Percentiles rank a stretch among this genome's conserved stretches.
Conservation (phyloP, 2,888 invertebrate genomes). For the Embidobia sp. region DNA sequence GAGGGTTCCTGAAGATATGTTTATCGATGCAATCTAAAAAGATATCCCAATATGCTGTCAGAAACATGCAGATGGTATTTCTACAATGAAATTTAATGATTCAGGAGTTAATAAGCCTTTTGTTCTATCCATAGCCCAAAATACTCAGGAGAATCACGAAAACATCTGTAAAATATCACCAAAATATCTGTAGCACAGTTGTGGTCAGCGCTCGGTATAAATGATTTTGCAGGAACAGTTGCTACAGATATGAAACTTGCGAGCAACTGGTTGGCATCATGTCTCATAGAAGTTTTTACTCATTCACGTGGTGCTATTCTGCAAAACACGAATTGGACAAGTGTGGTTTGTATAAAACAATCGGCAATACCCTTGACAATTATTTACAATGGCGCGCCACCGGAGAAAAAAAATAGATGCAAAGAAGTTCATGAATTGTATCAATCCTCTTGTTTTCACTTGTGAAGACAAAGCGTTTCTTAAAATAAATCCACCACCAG, state of each 20-base stretch:
- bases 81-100: too few species aligned
- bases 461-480: conserved; percentile 8
- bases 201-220: conserved; percentile 16
- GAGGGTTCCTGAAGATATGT: too few species aligned
- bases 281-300: conserved; percentile 19
- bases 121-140: too few species aligned
- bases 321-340: conserved; percentile 16
- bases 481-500: conserved; percentile 24
- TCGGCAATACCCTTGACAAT: background rate
- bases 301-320: conserved; percentile 25
- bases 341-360: conserved; percentile 3
- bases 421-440: background rate
- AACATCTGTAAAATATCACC: too few species aligned
- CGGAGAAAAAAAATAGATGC: background rate
- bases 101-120: too few species aligned
- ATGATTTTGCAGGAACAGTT: conserved; percentile 13
- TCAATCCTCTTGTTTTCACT: conserved; percentile 5
- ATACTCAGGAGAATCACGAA: conserved; percentile 29
- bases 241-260: conserved; percentile 35
- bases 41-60: too few species aligned
- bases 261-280: conserved; percentile 39
- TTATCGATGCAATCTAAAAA: too few species aligned
- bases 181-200: too few species aligned
- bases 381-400: conserved; percentile 3
- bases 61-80: too few species aligned